phyloP scores from a whole-genome alignment of 1,140 invertebrate genomes.

The Euglossa dilemma region DNA sequence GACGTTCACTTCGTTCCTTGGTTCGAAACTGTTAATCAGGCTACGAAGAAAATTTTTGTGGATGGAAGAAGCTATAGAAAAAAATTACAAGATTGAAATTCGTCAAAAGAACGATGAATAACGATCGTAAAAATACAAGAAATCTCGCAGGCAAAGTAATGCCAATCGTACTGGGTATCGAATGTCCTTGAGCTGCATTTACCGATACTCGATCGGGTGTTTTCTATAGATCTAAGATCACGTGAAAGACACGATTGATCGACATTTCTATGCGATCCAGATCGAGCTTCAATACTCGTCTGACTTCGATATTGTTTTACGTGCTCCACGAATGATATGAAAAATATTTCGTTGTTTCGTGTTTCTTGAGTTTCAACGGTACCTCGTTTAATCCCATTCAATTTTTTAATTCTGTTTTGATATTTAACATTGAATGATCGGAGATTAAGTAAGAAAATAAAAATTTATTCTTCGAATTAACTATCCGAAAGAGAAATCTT shows the following conservation, averaged over 20 bases:
- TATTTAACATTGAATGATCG: no score
- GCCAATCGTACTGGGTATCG: slow-evolving; percentile 2
- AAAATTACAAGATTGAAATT: neutral
- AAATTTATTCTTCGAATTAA: no score
- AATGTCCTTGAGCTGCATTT: neutral
- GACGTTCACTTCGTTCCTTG: neutral
- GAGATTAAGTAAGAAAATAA: no score
- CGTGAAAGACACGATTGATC: neutral
- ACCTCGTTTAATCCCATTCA: no score
- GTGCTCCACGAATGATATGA: neutral
- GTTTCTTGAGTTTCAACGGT: no score
- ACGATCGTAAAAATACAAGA: neutral
- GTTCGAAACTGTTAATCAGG: neutral
- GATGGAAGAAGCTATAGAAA: neutral
- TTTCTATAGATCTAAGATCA: slow-evolving; percentile 5
- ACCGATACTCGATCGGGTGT: neutral
- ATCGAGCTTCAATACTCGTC: neutral
- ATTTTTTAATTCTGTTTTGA: no score
- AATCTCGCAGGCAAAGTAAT: neutral
- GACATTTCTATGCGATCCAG: neutral
- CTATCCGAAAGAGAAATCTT: no score
- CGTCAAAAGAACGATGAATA: neutral
- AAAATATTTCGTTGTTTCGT: neutral
- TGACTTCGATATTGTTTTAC: neutral
- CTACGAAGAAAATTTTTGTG: neutral